A percentile compares a stretch with the other conserved stretches of the same genome.
Conservation (phyloP, 2,797 vertebrate species). For the Oophaga sylvatica region DNA sequence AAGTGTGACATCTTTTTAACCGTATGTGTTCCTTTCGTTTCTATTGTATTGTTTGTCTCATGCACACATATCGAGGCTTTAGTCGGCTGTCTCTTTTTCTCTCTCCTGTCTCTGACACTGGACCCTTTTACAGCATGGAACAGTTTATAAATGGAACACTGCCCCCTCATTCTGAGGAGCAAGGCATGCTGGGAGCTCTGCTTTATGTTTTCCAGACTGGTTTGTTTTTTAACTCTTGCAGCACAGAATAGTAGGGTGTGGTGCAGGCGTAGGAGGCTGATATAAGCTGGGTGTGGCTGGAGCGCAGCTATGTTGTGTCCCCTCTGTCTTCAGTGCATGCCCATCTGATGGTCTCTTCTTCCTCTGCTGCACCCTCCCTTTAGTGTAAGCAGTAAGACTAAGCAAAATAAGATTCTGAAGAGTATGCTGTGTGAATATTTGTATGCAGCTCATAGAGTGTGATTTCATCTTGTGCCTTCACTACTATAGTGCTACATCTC, state of each 20-base stretch:
- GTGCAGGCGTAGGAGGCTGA: neutral
- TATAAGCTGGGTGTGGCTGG: neutral
- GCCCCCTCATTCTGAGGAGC: slow-evolving; percentile 72
- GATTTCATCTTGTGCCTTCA: no score
- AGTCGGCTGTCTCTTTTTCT: slow-evolving; percentile 12
- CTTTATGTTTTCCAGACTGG: slow-evolving; percentile 58
- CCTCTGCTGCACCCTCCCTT: neutral
- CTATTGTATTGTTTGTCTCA: neutral
- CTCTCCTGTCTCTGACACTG: slow-evolving; percentile 67
- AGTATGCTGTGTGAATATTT: no score
- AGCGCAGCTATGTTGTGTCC: neutral
- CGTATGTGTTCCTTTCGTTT: neutral
- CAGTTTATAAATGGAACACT: slow-evolving; percentile 74
- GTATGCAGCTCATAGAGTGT: no score
- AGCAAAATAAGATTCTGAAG: no score
- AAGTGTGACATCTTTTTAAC: neutral
- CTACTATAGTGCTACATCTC: neutral
- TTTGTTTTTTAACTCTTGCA: slow-evolving; percentile 50
- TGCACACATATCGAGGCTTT: neutral
- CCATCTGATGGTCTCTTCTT: no score
- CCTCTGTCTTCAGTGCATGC: neutral
- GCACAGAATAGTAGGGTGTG: slow-evolving; percentile 20
- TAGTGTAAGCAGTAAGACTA: neutral
- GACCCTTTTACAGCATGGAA: slow-evolving; percentile 70
- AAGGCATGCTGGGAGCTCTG: slow-evolving; percentile 64